Evolutionary conservation across 2,113 vertebrate genomes (phyloP).

Genomic region (Tachycineta bicolor): DNA sequence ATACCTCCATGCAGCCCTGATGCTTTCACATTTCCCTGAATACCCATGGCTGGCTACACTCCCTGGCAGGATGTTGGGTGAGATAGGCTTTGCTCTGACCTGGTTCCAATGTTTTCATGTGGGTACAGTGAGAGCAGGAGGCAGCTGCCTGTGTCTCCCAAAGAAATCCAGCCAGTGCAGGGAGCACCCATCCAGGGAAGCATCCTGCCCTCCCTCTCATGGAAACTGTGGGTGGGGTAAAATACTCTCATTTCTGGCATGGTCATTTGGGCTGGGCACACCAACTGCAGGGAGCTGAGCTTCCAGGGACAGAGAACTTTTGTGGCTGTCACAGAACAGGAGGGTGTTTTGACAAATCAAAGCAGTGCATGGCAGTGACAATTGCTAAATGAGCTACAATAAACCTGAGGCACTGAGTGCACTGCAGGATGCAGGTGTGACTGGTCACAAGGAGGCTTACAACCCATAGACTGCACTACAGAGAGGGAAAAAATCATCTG

Average conservation of each 20-base stretch:
- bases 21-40: neutral
- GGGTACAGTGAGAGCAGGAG: neutral
- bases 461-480: rapidly evolving
- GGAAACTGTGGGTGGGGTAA: neutral
- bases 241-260: neutral
- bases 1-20: neutral
- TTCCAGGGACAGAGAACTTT: neutral
- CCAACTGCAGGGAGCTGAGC: neutral
- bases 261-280: neutral
- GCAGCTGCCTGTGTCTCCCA: neutral
- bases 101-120: neutral
- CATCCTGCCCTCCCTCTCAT: neutral
- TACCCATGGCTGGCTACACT: rapidly evolving
- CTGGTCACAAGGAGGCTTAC: neutral
- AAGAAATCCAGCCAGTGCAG: neutral
- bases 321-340: neutral
- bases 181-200: rapidly evolving
- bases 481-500: neutral
- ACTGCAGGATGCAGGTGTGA: neutral
- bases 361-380: neutral
- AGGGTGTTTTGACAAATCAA: neutral
- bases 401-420: neutral
- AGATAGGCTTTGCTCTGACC: neutral
- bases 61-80: neutral
- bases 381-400: neutral